Evolutionary conservation across 2,888 invertebrate genomes (phyloP).

Genomic region (Netelia inedita): DNA sequence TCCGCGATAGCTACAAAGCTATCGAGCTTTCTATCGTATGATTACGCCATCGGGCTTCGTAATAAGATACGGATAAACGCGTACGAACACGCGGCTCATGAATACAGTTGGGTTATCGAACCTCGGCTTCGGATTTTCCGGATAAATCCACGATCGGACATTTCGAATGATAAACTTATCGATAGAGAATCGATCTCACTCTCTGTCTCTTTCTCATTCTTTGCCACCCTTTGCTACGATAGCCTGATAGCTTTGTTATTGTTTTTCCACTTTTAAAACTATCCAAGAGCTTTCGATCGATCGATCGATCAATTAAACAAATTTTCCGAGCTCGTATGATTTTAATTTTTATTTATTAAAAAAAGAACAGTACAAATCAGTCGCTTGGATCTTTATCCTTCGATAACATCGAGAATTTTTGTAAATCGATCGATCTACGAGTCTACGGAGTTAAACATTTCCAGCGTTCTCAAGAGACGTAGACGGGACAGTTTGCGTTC

Average conservation of each 20-base stretch:
- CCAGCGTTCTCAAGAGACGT: not conserved
- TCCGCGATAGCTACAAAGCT: slow-evolving; percentile 5
- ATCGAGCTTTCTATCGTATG: slow-evolving; percentile 20
- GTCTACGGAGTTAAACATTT: too few species aligned
- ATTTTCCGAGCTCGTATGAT: too few species aligned
- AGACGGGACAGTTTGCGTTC: not conserved
- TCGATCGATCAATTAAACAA: too few species aligned
- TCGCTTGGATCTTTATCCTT: not conserved
- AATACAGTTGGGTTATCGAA: not conserved
- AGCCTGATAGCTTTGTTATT: too few species aligned
- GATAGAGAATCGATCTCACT: too few species aligned
- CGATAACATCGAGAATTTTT: not conserved
- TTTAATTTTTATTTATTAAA: too few species aligned
- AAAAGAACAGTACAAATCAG: too few species aligned
- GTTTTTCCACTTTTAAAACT: too few species aligned
- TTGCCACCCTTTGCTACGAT: too few species aligned
- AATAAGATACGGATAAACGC: slow-evolving; percentile 22
- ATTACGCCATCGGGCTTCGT: not conserved
- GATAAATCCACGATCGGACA: slow-evolving; percentile 13
- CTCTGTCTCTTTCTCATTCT: too few species aligned
- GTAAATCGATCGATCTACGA: not conserved
- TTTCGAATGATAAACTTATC: slow-evolving; percentile 20
- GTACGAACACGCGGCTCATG: slow-evolving; percentile 19
- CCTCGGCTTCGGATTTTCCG: not conserved
- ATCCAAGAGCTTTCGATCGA: too few species aligned